Evolutionary conservation across 2,113 vertebrate species (phyloP), one percentile per base, ranked within the genome.

Genomic region (Chauna torquata): DNA sequence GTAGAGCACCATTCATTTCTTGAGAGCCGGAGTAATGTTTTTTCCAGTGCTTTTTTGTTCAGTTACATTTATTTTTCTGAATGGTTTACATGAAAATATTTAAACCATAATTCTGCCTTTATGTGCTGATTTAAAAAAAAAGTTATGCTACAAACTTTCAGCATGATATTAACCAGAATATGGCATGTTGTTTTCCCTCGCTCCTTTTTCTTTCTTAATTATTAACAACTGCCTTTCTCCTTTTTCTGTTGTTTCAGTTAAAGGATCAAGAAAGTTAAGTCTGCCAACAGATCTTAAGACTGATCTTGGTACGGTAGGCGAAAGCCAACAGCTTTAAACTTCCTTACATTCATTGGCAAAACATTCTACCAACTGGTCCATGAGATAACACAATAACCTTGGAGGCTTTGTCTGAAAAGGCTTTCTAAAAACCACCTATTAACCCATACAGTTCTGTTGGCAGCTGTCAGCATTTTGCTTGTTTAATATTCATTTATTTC

Each of bases 241-340:
- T 99, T 99, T 99, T 98, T 99, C 99, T 99, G 99, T 99, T 99
- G 98, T 99, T 99, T 99, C 99, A 99, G 99, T 99, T 98, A 99
- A 99, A 99, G 99, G 99, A 98, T 99, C 99, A 98, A 99, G 99
- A 99, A 99, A 99, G 98, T 99, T 99, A 99, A 99, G 99, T 99
- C 99, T 99, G 99, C 99, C 99, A 98, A 99, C 99, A 99, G 99
- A 99, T 99, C 99, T 99, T 99, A 99, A 99, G 98, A 98, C 99
- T 99, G 99, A 99, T 99, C 99, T 99, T 99, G 99, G 99, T 99
- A 99, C 98, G 98, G 99, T 99, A 99, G 99, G 99, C 99, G 86
- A 99, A 99, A 99, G 99, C 99, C 98, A 98, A 97, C 98, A 99
- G 98, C 98, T 99, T 98, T 98, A 94, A 98, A 94, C 97, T 98